These are phyloP conservation scores for Smittia aterrima DNA, from an alignment of 2,888 invertebrate species.

Conservation along the genomic window DNA sequence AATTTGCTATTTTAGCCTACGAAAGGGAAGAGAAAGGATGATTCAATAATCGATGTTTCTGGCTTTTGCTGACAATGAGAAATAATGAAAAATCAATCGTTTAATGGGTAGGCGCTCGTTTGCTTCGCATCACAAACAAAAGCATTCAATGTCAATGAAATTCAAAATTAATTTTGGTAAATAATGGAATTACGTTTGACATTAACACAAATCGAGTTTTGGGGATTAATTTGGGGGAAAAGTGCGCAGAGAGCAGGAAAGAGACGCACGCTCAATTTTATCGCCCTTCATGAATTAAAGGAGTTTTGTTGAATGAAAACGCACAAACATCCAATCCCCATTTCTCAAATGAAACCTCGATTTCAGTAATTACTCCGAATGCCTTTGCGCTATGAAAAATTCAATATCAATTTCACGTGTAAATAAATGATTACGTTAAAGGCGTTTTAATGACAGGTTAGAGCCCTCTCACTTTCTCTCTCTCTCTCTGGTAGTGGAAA, in stretches of 20 bases:
- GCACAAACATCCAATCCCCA: neutral
- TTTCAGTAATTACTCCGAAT: neutral
- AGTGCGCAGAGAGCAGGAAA: too few species aligned
- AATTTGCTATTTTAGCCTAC: conserved; percentile 90
- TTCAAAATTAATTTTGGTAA: neutral
- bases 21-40: neutral
- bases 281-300: too few species aligned
- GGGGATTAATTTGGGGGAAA: too few species aligned
- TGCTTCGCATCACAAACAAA: neutral
- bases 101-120: neutral
- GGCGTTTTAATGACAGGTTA: conserved; percentile 23
- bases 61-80: neutral
- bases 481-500: neutral
- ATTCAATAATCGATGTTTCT: neutral
- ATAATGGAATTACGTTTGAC: neutral
- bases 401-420: conserved; percentile 17
- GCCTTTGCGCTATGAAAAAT: neutral
- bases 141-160: neutral
- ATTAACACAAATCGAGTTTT: neutral
- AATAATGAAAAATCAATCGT: conserved; percentile 7
- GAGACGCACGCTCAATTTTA: too few species aligned
- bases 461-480: neutral
- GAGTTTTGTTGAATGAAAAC: neutral
- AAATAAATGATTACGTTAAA: conserved; percentile 28
- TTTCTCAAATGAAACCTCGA: conserved; percentile 7